Evolutionary conservation across 35 echinoderm and acorn worm genomes (phyloP).

Genomic region (Heliocidaris tuberculata): DNA sequence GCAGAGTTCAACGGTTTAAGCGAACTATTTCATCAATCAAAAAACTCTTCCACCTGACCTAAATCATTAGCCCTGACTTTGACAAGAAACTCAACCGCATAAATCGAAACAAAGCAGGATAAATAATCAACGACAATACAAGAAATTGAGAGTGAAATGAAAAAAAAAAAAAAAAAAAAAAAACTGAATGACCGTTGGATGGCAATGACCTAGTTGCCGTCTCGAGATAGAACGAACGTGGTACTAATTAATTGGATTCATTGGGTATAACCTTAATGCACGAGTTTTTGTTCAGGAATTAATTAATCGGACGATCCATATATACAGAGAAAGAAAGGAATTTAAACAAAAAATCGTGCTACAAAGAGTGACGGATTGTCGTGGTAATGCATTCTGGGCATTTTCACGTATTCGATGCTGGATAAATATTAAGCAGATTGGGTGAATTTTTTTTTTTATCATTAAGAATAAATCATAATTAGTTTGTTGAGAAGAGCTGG

Average conservation of each 20-base stretch:
- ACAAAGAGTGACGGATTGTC: neutral
- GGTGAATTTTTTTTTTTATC: neutral
- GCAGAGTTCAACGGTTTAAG: neutral
- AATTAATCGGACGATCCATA: neutral
- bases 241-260: neutral
- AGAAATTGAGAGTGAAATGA: neutral
- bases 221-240: neutral
- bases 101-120: neutral
- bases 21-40: slow-evolving; percentile 10
- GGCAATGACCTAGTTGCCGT: neutral
- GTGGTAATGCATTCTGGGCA: neutral
- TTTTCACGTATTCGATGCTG: neutral
- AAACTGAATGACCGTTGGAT: neutral
- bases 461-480: neutral
- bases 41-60: neutral
- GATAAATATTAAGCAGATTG: neutral
- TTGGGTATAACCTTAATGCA: neutral
- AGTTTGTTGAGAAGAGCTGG: neutral
- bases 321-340: too few species aligned
- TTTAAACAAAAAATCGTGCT: neutral
- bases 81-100: neutral
- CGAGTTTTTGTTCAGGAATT: neutral
- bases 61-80: neutral
- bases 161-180: neutral
- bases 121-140: neutral